Percentiles rank a stretch among this genome's conserved stretches.
These are phyloP conservation scores for Piaya cayana DNA, from an alignment of 2,113 vertebrate genomes.

Conservation along the genomic window DNA sequence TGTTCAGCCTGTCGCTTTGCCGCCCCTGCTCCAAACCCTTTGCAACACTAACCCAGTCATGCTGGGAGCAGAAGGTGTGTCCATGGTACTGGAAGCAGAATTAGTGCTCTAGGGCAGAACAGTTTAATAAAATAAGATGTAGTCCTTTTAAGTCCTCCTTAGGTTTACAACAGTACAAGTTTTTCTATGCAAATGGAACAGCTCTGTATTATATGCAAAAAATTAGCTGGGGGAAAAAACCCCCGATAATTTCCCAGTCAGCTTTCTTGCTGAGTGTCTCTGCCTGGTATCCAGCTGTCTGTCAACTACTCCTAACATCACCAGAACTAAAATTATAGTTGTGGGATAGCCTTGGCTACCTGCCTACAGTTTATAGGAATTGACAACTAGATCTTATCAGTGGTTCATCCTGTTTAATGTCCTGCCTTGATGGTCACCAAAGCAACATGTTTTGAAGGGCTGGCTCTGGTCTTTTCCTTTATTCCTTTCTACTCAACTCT, in stretches of 20 bases:
- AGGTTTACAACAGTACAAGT: not conserved
- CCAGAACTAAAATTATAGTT: conserved; percentile 29
- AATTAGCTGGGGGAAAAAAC: not conserved
- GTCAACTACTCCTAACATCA: conserved; percentile 12
- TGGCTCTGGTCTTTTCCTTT: not conserved
- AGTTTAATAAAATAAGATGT: not conserved
- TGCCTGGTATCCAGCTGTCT: conserved; percentile 25
- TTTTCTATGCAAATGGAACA: not conserved
- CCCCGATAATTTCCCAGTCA: not conserved
- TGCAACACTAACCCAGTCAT: not conserved
- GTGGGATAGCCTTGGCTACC: not conserved
- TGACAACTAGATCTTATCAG: not conserved
- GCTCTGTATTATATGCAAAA: conserved; percentile 12
- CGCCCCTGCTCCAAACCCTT: not conserved
- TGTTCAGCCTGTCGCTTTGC: not conserved
- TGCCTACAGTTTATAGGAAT: not conserved
- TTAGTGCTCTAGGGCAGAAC: not conserved
- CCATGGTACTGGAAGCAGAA: not conserved
- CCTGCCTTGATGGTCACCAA: not conserved
- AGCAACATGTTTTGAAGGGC: not conserved
- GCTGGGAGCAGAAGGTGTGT: not conserved
- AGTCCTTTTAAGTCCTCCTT: not conserved
- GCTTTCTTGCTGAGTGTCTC: conserved; percentile 17
- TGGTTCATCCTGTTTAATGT: not conserved
- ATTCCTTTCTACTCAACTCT: not conserved